These are phyloP conservation scores for Mesorhabditis spiculigera DNA, from an alignment of 2,888 invertebrate genomes.

Conservation along the genomic window DNA sequence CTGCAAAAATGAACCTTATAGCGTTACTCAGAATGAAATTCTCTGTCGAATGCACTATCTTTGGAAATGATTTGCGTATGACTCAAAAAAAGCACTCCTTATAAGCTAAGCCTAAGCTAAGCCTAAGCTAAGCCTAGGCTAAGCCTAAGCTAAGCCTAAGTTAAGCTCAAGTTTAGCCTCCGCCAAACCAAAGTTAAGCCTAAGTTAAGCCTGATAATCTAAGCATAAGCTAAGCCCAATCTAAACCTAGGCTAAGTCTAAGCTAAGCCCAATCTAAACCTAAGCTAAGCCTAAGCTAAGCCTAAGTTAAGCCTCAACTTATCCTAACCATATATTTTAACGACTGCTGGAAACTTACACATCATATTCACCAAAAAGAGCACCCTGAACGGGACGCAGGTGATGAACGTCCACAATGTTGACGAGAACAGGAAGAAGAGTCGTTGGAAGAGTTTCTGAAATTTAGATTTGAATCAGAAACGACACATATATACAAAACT, in stretches of 20 bases:
- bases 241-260: not conserved
- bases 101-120: not conserved
- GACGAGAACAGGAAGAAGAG: slow-evolving; percentile 56
- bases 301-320: not conserved
- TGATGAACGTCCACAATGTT: slow-evolving; percentile 56
- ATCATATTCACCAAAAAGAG: slow-evolving; percentile 41
- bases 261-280: not conserved
- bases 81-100: too few species aligned
- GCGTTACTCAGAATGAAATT: too few species aligned
- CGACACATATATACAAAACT: not conserved
- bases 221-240: not conserved
- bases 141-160: not conserved
- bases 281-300: not conserved
- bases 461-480: slow-evolving; percentile 1
- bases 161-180: not conserved
- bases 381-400: slow-evolving; percentile 53
- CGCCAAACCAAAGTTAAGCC: not conserved
- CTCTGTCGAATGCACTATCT: too few species aligned
- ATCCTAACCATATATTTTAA: too few species aligned
- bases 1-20: too few species aligned
- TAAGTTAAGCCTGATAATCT: not conserved
- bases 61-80: too few species aligned
- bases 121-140: slow-evolving; percentile 4
- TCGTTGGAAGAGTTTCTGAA: slow-evolving; percentile 53
- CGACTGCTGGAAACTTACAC: slow-evolving; percentile 18